Conservation (phyloP, 1,140 invertebrate genomes). For the Bombus vancouverensis region DNA sequence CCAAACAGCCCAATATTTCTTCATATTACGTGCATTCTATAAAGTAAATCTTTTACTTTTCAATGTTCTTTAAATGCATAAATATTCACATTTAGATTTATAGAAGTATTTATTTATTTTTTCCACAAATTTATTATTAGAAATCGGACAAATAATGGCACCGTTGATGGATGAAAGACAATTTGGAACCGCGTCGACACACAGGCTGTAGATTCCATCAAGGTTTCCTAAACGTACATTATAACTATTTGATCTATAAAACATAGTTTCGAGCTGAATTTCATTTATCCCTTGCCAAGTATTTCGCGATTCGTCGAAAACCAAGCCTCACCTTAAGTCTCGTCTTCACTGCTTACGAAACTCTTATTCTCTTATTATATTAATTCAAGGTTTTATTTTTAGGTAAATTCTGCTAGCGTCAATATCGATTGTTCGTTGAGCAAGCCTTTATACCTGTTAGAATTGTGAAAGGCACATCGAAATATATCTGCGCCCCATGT, state of each 20-base stretch:
- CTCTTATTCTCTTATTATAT: constrained; percentile 5
- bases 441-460: constrained; percentile 8
- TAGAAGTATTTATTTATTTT: not conserved
- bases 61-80: not conserved
- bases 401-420: constrained; percentile 16
- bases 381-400: constrained; percentile 51
- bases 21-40: not conserved
- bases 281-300: constrained; percentile 40
- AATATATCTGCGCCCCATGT: not conserved
- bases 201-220: not conserved
- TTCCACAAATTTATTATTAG: not conserved
- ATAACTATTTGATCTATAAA: not conserved
- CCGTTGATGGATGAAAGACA: not conserved
- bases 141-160: not conserved
- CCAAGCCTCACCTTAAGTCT: not conserved
- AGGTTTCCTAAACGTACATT: not conserved
- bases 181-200: not conserved
- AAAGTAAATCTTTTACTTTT: no score
- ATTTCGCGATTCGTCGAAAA: constrained; percentile 37
- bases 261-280: not conserved
- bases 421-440: not conserved
- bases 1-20: not conserved
- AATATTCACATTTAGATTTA: not conserved
- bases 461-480: not conserved
- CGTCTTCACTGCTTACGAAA: constrained; percentile 18